Conservation (phyloP, 2,888 invertebrate genomes). For the Galeopsomyia nigrocyanea region DNA sequence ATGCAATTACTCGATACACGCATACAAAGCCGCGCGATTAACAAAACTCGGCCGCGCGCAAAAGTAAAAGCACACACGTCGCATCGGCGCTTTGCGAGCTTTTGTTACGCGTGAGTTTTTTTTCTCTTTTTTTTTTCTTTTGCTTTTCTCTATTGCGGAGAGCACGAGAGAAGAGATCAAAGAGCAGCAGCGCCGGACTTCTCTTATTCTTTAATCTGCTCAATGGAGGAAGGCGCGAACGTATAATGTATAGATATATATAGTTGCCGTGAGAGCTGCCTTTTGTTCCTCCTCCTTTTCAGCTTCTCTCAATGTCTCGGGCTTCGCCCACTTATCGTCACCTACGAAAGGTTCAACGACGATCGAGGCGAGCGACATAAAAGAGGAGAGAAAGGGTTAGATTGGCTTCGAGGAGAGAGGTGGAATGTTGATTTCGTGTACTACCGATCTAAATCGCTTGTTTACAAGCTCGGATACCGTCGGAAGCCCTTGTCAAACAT, state of each 20-base stretch:
- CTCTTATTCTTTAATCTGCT: constrained; percentile 31
- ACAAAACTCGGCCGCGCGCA: no score
- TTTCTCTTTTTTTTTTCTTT: constrained; percentile 1
- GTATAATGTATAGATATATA: constrained; percentile 15
- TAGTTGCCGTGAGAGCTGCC: constrained; percentile 1
- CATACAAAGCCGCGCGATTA: no score
- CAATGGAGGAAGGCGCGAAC: constrained; percentile 27
- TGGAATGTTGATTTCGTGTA: no score
- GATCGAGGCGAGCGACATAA: no score
- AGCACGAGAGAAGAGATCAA: constrained; percentile 22
- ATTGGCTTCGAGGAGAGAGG: no score
- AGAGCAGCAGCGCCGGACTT: constrained; percentile 2
- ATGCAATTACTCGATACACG: no score
- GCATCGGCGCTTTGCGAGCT: no score
- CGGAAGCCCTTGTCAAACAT: no score
- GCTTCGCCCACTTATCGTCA: constrained; percentile 26
- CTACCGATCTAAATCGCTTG: no score
- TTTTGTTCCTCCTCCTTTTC: constrained; percentile 25
- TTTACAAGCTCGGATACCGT: no score
- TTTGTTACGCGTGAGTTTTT: constrained; percentile 11
- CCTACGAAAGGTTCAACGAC: not conserved
- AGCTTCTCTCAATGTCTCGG: constrained; percentile 31
- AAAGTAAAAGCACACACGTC: no score
- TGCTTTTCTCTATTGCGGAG: not conserved
- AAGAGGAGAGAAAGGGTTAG: no score